Conservation (phyloP, 2,888 invertebrate species). For the Icerya purchasi region DNA sequence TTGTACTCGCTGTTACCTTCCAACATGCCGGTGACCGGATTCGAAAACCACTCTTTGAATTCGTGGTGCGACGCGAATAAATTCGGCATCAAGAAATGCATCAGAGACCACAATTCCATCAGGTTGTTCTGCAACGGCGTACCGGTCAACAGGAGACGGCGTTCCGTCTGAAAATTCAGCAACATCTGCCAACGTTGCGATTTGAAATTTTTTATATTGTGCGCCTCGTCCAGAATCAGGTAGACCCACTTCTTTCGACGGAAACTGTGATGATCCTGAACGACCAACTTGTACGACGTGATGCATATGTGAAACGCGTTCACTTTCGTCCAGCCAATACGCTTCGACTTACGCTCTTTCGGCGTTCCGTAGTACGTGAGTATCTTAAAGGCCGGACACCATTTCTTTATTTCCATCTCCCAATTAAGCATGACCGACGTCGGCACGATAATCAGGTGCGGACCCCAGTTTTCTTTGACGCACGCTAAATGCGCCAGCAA, state of each 20-base stretch:
- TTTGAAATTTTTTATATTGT: slow-evolving; percentile 98
- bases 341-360: slow-evolving; percentile 78
- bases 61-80: slow-evolving; percentile 90
- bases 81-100: slow-evolving; percentile 96
- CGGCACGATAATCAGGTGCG: slow-evolving; percentile 94
- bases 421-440: slow-evolving; percentile 99
- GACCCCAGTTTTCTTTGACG: slow-evolving; percentile 86
- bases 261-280: slow-evolving; percentile 95
- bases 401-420: slow-evolving; percentile 99
- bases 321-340: slow-evolving; percentile 89
- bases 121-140: slow-evolving; percentile 90
- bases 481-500: slow-evolving; percentile 82
- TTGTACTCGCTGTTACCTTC: slow-evolving; percentile 70
- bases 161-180: slow-evolving; percentile 79
- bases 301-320: slow-evolving; percentile 97
- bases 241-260: slow-evolving; percentile 96
- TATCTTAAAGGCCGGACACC: slow-evolving; percentile 98
- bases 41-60: slow-evolving; percentile 96
- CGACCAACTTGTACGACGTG: slow-evolving; percentile 91
- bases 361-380: slow-evolving; percentile 93
- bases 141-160: slow-evolving; percentile 74
- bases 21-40: slow-evolving; percentile 89
- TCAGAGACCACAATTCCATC: slow-evolving; percentile 91
- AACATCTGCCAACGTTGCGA: slow-evolving; percentile 95
- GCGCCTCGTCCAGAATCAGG: slow-evolving; percentile 91